These are phyloP conservation scores for Drosophila conformis DNA, from an alignment of 2,888 invertebrate species.

Conservation along the genomic window DNA sequence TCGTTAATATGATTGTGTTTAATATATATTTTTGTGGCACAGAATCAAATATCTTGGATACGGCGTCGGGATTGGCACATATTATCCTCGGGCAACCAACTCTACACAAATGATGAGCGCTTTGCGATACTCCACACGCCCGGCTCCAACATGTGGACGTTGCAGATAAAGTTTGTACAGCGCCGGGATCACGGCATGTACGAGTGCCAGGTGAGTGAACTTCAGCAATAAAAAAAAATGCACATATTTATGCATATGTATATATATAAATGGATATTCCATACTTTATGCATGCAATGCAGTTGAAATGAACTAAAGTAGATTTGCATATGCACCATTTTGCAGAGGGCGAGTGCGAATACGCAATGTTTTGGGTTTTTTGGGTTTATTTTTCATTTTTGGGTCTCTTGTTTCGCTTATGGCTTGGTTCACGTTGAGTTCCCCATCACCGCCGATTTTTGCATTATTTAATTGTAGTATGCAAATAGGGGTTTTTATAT, in stretches of 20 bases:
- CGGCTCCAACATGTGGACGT: constrained; percentile 96
- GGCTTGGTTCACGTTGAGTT: constrained; percentile 56
- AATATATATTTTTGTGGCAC: constrained; percentile 36
- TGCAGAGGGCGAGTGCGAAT: constrained; percentile 15
- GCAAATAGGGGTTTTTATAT: constrained; percentile 58
- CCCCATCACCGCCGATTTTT: constrained; percentile 54
- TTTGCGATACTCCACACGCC: constrained; percentile 93
- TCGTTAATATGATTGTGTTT: constrained; percentile 16
- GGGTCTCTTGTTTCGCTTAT: constrained; percentile 1
- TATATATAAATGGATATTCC: constrained; percentile 30
- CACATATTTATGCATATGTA: not conserved
- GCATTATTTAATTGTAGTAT: constrained; percentile 76
- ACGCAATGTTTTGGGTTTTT: constrained; percentile 67
- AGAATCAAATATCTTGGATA: constrained; percentile 95
- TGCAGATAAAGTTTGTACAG: constrained; percentile 97
- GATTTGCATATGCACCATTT: constrained; percentile 72
- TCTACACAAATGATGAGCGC: constrained; percentile 96
- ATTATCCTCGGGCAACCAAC: constrained; percentile 94
- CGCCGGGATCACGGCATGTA: constrained; percentile 97
- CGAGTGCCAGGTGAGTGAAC: constrained; percentile 93
- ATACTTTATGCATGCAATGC: constrained; percentile 72
- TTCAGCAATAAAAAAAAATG: not conserved
- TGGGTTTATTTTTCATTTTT: constrained; percentile 30
- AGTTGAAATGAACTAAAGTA: constrained; percentile 80
- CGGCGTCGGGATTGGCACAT: constrained; percentile 97